Base-by-base conservation (phyloP, 2,113 vertebrate species). In the Platichthys stellatus region DNA sequence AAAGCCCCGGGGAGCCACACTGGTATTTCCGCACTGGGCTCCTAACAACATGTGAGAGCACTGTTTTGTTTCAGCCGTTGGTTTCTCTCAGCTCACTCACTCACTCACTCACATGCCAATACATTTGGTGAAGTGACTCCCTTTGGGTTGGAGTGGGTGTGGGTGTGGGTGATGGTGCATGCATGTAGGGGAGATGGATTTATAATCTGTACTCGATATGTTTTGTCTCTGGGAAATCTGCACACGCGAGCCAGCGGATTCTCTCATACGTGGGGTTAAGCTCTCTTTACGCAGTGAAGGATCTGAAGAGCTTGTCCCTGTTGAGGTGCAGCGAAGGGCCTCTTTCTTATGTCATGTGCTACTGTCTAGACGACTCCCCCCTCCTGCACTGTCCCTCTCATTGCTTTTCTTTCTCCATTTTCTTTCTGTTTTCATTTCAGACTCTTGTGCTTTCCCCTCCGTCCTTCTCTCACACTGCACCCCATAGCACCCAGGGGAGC, bases 1-100 rank as follows among this genome's bases (percentile, higher is more conserved):
- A 45, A 74, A 89, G 43, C 60, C 75, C 24, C 1, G 11, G 58
- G 69, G 78, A 86, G 58, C 51, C 64, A 12, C 45, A 2, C 56
- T 74, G 62, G 54, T 83, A 73, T 89, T 89, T 88, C 69, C 63
- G 64, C 26, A 20, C 49, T 72, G 21, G 38, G 20, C 40, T 85
- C 43, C 18, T 6, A 81, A 78, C 38, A 69, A 62, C 56, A 61
- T n/a, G 10, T 5, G 11, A 53, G 15, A 53, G 15, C 4, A 2
- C 49, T 71, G 66, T 64, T 78, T 67, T 68, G 20, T 72, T 80
- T 74, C 21, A 62, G 40, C 28, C 24, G n/a, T 45, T 58, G 7
- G 45, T 58, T 76, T 76, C 63, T 57, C 43, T 76, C 21, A 28
- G 49, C 59, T 76, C 59, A 14, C 45, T 31, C 59, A 14, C 45